Evolutionary conservation across 2,113 vertebrate species (phyloP).

Genomic region (Neogobius melanostomus): DNA sequence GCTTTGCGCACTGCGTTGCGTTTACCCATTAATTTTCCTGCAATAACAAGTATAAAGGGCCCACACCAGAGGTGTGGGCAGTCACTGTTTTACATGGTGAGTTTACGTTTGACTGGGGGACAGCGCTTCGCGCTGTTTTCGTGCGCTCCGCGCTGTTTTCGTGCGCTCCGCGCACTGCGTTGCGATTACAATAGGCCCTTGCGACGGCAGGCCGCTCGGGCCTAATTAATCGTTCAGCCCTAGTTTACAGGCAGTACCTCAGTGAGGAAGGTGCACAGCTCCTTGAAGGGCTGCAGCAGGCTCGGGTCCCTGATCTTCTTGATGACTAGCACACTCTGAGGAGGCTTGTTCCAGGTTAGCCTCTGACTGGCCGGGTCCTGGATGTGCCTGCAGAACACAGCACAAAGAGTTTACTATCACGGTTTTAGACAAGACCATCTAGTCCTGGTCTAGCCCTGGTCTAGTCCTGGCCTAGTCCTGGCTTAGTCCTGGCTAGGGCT

Average conservation of each 20-base stretch:
- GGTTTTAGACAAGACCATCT: background rate
- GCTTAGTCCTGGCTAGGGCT: background rate
- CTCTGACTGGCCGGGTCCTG: slow-evolving; percentile 97
- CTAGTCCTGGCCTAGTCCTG: background rate
- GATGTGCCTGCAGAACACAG: slow-evolving; percentile 84
- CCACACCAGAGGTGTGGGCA: no score
- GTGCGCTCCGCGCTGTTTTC: no score
- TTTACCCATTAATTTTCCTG: no score
- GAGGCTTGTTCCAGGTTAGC: slow-evolving; percentile 96
- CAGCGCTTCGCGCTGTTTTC: no score
- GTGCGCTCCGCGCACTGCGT: no score
- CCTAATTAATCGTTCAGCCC: background rate
- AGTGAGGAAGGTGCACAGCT: slow-evolving; percentile 89
- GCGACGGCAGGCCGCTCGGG: no score
- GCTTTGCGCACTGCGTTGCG: no score
- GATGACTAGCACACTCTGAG: slow-evolving; percentile 96
- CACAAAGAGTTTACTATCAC: background rate
- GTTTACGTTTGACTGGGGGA: no score
- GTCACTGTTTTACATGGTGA: no score
- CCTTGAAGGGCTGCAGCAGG: slow-evolving; percentile 92
- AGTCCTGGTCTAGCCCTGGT: background rate
- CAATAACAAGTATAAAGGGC: no score
- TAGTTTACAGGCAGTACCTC: slow-evolving; percentile 73
- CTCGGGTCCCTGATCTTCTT: slow-evolving; percentile 92
- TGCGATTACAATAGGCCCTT: no score